A percentile compares a stretch with the other conserved stretches of the same genome.
phyloP scores from a whole-genome alignment of 2,888 invertebrate genomes.

The Gari tellinella region DNA sequence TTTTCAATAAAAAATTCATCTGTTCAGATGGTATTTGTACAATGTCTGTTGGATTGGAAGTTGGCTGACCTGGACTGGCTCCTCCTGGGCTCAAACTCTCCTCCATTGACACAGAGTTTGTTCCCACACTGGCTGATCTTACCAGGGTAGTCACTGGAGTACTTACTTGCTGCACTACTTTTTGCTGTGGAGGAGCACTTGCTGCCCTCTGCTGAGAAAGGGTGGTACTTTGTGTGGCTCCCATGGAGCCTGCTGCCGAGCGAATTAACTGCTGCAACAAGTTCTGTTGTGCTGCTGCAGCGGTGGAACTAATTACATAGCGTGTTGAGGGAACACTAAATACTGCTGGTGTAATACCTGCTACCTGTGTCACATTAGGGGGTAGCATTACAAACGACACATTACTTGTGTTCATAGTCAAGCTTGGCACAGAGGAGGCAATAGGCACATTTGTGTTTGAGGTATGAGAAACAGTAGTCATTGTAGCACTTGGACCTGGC shows the following conservation, averaged over 20 bases:
- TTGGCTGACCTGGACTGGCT: constrained; percentile 1
- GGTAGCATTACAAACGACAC: constrained; percentile 58
- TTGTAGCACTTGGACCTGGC: constrained; percentile 17
- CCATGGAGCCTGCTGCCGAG: constrained; percentile 54
- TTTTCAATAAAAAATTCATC: constrained; percentile 77
- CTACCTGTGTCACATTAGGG: constrained; percentile 50
- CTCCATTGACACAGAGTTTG: constrained; percentile 39
- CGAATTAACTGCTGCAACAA: constrained; percentile 60
- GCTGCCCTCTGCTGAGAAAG: constrained; percentile 72
- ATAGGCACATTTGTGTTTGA: constrained; percentile 52
- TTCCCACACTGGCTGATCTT: constrained; percentile 78
- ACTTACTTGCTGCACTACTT: constrained; percentile 43
- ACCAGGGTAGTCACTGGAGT: constrained; percentile 64
- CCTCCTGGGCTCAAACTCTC: constrained; percentile 17
- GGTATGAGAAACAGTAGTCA: constrained; percentile 36
- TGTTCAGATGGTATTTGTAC: constrained; percentile 65
- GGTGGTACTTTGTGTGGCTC: constrained; percentile 32
- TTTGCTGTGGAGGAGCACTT: constrained; percentile 74
- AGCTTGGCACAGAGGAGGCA: constrained; percentile 28
- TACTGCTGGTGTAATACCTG: constrained; percentile 54
- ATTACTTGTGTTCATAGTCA: constrained; percentile 46
- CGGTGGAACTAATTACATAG: constrained; percentile 59
- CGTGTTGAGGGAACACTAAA: constrained; percentile 67
- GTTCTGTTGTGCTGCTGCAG: constrained; percentile 59
- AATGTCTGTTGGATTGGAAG: constrained; percentile 30